Evolutionary conservation across 2,888 invertebrate genomes (phyloP).

Genomic region (Augiades crinisus): DNA sequence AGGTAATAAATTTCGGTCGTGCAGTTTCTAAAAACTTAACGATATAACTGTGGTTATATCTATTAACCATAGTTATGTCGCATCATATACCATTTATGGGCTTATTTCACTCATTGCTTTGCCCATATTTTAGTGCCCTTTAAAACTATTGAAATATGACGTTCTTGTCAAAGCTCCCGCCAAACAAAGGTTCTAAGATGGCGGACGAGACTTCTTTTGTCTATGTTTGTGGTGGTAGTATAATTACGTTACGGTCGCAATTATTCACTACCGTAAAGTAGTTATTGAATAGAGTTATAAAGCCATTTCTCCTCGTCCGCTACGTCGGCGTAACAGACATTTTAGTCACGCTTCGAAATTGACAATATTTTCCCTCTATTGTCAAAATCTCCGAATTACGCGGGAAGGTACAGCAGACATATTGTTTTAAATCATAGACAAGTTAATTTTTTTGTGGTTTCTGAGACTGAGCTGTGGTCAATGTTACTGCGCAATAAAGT

Average conservation of each 20-base stretch:
- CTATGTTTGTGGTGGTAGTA: conserved; percentile 52
- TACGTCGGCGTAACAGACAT: conserved; percentile 36
- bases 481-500: conserved; percentile 29
- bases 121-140: conserved; percentile 14
- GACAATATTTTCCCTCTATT: conserved; percentile 13
- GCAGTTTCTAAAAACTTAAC: too few relatives aligned
- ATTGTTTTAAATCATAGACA: conserved; percentile 37
- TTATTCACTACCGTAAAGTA: conserved; percentile 67
- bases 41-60: too few relatives aligned
- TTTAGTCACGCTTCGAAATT: conserved; percentile 20
- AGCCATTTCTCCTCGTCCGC: conserved; percentile 43
- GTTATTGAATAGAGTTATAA: conserved; percentile 48
- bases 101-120: conserved; percentile 25
- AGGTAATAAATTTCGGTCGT: too few relatives aligned
- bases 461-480: conserved; percentile 24
- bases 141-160: conserved; percentile 26
- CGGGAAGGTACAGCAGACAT: conserved; percentile 41
- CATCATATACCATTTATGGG: conserved; percentile 15
- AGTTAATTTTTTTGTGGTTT: conserved; percentile 43
- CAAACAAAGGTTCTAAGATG: conserved; percentile 35
- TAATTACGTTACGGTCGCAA: conserved; percentile 60
- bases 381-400: conserved; percentile 9
- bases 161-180: conserved; percentile 33
- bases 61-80: neutral
- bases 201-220: conserved; percentile 6